Evolutionary conservation across 2,888 invertebrate species (phyloP).

Genomic region (Leptothorax acervorum): DNA sequence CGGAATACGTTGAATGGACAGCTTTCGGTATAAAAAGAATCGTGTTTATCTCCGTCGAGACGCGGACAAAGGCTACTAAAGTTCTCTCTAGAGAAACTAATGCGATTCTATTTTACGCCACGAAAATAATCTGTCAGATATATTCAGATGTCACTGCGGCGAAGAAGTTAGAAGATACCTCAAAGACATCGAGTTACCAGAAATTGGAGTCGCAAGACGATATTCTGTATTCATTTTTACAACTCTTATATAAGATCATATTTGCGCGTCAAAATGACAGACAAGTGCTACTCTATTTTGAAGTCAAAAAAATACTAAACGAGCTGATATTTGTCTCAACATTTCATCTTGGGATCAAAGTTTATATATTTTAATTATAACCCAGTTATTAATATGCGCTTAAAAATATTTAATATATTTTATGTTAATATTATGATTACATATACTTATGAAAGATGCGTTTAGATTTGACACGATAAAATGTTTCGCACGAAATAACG

Average conservation of each 20-base stretch:
- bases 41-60: not conserved
- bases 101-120: constrained; percentile 15
- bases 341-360: no score
- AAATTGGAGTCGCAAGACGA: not conserved
- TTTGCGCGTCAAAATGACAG: not conserved
- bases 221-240: not conserved
- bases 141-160: not conserved
- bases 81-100: not conserved
- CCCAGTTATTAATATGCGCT: not conserved
- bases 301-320: not conserved
- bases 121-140: constrained; percentile 20
- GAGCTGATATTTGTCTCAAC: no score
- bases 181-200: not conserved
- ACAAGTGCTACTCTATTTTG: not conserved
- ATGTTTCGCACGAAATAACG: constrained; percentile 3
- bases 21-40: constrained; percentile 1
- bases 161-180: not conserved
- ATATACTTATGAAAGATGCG: not conserved
- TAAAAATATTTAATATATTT: not conserved
- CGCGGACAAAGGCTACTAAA: not conserved
- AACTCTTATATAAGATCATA: not conserved
- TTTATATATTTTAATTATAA: no score
- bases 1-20: constrained; percentile 2
- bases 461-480: not conserved
- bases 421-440: no score